Conservation (phyloP, 1,140 invertebrate species). For the Bombus confusus region DNA sequence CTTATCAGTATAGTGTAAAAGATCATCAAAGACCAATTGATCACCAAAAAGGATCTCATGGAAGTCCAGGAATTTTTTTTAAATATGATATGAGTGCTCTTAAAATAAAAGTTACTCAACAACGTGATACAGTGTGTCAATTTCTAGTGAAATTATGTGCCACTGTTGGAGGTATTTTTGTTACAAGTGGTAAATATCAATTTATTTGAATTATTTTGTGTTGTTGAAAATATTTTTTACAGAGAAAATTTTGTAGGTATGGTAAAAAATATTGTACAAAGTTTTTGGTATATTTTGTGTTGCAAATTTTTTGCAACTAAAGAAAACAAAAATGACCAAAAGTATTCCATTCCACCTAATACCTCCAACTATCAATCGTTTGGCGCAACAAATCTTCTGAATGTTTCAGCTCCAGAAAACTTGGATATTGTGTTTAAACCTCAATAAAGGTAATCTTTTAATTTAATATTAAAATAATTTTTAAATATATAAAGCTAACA, state of each 20-base stretch:
- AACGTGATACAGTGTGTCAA: constrained; percentile 89
- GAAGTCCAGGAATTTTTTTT: constrained; percentile 96
- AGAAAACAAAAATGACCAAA: constrained; percentile 44
- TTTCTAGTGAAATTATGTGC: constrained; percentile 94
- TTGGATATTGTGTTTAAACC: constrained; percentile 70
- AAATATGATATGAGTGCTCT: constrained; percentile 96
- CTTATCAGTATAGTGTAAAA: constrained; percentile 97
- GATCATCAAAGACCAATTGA: constrained; percentile 91
- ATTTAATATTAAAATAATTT: not conserved
- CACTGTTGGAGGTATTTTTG: constrained; percentile 95
- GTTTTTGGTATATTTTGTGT: constrained; percentile 74
- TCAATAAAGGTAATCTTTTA: constrained; percentile 54
- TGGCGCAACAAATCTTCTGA: constrained; percentile 68
- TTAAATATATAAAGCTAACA: not conserved
- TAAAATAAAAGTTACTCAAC: constrained; percentile 92
- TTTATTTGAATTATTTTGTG: constrained; percentile 15
- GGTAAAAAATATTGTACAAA: constrained; percentile 79
- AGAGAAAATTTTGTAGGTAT: constrained; percentile 74
- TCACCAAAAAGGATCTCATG: constrained; percentile 91
- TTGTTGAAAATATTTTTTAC: constrained; percentile 29
- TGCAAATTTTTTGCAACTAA: constrained; percentile 72
- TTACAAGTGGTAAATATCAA: constrained; percentile 86
- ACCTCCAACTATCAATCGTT: constrained; percentile 34
- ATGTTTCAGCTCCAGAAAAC: constrained; percentile 61
- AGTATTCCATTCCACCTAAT: constrained; percentile 9